Percentiles rank a stretch among this genome's conserved stretches.
Evolutionary conservation across 92 coral and sea anemone genomes (phyloP).

Genomic region (Porites lobata): DNA sequence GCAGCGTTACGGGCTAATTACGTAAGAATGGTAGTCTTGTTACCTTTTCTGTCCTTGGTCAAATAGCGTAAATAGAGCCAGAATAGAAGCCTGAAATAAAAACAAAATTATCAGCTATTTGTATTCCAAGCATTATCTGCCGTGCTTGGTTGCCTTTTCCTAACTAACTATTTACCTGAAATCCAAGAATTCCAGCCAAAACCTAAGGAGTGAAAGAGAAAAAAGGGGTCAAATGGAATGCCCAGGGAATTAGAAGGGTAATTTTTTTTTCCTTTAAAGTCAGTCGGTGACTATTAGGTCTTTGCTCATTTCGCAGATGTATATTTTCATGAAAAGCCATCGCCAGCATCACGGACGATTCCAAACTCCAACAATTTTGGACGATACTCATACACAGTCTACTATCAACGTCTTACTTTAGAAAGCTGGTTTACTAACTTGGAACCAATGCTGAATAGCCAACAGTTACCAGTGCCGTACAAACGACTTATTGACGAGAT

Average conservation of each 20-base stretch:
- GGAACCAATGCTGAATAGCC: too few relatives aligned
- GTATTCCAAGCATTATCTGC: neutral
- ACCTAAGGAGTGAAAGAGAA: conserved; percentile 3
- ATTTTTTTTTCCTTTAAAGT: neutral
- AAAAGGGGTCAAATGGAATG: neutral
- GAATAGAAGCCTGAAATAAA: conserved; percentile 1
- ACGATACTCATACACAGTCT: too few relatives aligned
- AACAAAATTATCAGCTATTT: neutral
- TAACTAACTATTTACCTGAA: conserved; percentile 29
- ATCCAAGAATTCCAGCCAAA: conserved; percentile 51
- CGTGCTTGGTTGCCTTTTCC: too few relatives aligned
- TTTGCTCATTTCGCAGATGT: too few relatives aligned
- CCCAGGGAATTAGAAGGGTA: too few relatives aligned
- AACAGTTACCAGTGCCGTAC: too few relatives aligned
- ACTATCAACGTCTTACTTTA: too few relatives aligned
- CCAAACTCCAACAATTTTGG: too few relatives aligned
- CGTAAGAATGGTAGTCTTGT: neutral
- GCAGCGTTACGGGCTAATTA: neutral
- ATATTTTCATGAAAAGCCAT: too few relatives aligned
- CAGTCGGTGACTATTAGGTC: neutral
- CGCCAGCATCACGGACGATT: too few relatives aligned
- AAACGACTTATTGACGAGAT: too few relatives aligned
- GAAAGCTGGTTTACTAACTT: too few relatives aligned
- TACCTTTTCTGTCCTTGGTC: conserved; percentile 48
- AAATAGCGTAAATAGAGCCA: conserved; percentile 35